Conservation (phyloP, 2,888 invertebrate species). For the Nemotelus pantherinus region DNA sequence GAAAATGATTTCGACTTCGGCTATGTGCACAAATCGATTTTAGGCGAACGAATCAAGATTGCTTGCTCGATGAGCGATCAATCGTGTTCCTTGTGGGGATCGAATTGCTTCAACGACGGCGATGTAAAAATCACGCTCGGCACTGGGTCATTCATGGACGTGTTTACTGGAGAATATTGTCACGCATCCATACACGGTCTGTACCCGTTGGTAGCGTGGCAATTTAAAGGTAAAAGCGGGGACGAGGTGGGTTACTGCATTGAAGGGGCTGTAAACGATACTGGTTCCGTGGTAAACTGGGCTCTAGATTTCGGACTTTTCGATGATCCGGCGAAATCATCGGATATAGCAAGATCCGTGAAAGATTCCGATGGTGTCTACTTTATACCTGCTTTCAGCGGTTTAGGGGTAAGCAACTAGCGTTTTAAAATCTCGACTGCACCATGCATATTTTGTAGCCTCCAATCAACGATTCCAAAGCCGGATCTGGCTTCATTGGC, state of each 20-base stretch:
- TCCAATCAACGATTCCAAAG: constrained; percentile 86
- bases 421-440: neutral
- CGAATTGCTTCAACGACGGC: constrained; percentile 79
- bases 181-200: constrained; percentile 85
- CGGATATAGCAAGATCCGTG: constrained; percentile 74
- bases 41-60: constrained; percentile 83
- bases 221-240: constrained; percentile 56
- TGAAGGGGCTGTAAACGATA: constrained; percentile 89
- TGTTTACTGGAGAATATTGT: constrained; percentile 80
- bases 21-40: constrained; percentile 70
- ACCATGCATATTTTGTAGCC: constrained; percentile 69
- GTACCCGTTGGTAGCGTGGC: constrained; percentile 93
- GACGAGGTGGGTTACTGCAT: constrained; percentile 76
- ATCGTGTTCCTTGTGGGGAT: constrained; percentile 89
- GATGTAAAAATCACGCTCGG: constrained; percentile 90
- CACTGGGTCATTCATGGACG: constrained; percentile 89
- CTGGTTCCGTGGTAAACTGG: constrained; percentile 90
- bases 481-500: constrained; percentile 82
- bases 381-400: constrained; percentile 91
- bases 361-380: constrained; percentile 79
- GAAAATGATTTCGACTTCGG: constrained; percentile 83
- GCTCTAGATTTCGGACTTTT: constrained; percentile 76
- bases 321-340: constrained; percentile 72
- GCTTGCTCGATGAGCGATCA: constrained; percentile 70
- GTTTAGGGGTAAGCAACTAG: constrained; percentile 74